Evolutionary conservation across 1,140 invertebrate species (phyloP).

Genomic region (Bradynema listronoti): DNA sequence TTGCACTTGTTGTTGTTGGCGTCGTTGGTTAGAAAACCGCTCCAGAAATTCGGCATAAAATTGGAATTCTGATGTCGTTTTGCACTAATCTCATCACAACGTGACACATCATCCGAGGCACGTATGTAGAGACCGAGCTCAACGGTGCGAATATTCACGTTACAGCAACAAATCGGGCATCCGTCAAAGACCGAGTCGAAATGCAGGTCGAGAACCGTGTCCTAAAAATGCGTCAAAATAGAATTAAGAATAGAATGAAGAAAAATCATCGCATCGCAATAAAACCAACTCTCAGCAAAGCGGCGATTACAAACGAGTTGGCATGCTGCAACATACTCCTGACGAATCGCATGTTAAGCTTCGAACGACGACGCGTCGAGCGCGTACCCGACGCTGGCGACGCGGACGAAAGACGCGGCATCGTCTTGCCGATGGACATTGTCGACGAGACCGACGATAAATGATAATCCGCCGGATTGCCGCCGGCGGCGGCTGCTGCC

Average conservation of each 20-base stretch:
- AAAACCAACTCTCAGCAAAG: background rate
- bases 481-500: no score
- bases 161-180: constrained; percentile 47
- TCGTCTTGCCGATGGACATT: background rate
- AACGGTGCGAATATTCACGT: constrained; percentile 34
- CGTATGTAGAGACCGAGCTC: constrained; percentile 39
- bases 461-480: constrained; percentile 5
- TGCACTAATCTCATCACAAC: constrained; percentile 26
- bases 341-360: background rate
- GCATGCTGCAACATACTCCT: constrained; percentile 4
- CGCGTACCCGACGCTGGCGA: no score
- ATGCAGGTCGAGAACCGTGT: constrained; percentile 39
- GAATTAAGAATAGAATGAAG: background rate
- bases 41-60: constrained; percentile 23
- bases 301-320: constrained; percentile 5
- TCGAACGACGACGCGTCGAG: no score
- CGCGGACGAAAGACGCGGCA: no score
- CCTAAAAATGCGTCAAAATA: constrained; percentile 9
- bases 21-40: constrained; percentile 14
- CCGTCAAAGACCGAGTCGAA: constrained; percentile 45
- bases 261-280: background rate
- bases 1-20: constrained; percentile 19
- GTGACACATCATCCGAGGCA: constrained; percentile 9
- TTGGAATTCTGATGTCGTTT: constrained; percentile 25
- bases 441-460: constrained; percentile 9